Percentiles rank a stretch among this genome's conserved stretches.
Conservation (phyloP, 1,140 invertebrate species). For the Psilanteris sp. region DNA sequence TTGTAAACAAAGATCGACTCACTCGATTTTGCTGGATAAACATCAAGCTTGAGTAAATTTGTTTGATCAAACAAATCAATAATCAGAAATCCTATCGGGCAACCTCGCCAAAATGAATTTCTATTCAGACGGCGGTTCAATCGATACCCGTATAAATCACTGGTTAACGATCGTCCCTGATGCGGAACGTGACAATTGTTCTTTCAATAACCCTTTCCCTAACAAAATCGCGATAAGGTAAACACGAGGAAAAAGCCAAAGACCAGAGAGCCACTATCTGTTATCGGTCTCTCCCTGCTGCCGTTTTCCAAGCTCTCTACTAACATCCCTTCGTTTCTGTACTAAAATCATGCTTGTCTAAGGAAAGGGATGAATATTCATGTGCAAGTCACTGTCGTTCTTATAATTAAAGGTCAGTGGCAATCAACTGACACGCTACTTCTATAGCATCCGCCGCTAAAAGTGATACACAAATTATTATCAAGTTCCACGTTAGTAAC, state of each 20-base stretch:
- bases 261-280: conserved; percentile 72
- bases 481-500: too few species aligned
- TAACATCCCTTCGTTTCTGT: conserved; percentile 58
- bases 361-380: conserved; percentile 80
- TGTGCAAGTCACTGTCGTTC: conserved; percentile 72
- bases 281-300: conserved; percentile 73
- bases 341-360: conserved; percentile 68
- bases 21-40: conserved; percentile 41
- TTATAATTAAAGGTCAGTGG: conserved; percentile 78
- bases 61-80: conserved; percentile 59
- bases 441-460: too few species aligned
- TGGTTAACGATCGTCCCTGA: conserved; percentile 62
- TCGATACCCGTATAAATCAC: conserved; percentile 34
- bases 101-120: conserved; percentile 36
- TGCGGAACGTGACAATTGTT: conserved; percentile 72
- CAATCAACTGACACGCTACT: conserved; percentile 73
- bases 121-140: conserved; percentile 20
- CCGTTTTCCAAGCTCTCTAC: conserved; percentile 55
- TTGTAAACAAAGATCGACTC: conserved; percentile 41
- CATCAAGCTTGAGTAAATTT: conserved; percentile 39
- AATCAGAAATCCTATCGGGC: conserved; percentile 34
- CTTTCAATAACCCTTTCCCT: conserved; percentile 67
- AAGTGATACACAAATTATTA: too few species aligned
- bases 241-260: conserved; percentile 77
- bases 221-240: conserved; percentile 75